Percentiles rank a stretch among this genome's conserved stretches.
Conservation (phyloP, 2,797 vertebrate genomes). For the Astyanax mexicanus region DNA sequence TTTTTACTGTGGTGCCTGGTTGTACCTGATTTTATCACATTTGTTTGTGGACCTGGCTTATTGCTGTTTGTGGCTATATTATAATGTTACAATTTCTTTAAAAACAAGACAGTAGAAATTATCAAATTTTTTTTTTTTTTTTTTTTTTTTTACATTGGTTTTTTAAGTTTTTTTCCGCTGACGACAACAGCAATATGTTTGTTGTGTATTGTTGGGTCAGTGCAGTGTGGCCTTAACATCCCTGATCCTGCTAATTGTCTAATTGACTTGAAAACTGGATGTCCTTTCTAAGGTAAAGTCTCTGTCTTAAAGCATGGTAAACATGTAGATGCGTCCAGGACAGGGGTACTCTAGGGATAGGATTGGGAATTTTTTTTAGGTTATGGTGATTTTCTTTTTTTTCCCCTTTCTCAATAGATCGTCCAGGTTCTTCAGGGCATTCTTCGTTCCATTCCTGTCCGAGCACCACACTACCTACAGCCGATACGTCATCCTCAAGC, state of each 20-base stretch:
- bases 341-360: background rate
- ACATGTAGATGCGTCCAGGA: background rate
- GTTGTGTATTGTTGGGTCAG: background rate
- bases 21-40: too few species aligned
- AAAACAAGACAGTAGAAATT: too few species aligned
- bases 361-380: background rate
- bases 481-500: constrained; percentile 92
- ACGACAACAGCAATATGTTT: too few species aligned
- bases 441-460: constrained; percentile 92
- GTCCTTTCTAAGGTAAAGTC: too few species aligned
- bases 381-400: background rate
- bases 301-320: background rate
- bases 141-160: too few species aligned
- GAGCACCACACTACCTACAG: constrained; percentile 87
- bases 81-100: too few species aligned
- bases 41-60: too few species aligned
- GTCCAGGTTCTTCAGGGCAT: constrained; percentile 87
- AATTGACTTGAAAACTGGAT: background rate
- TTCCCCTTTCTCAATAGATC: constrained; percentile 78
- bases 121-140: too few species aligned
- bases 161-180: too few species aligned
- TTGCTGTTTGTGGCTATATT: too few species aligned
- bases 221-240: background rate
- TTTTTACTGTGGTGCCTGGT: too few species aligned
- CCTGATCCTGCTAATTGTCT: background rate